These are phyloP conservation scores for Pseudomugil tenellus DNA, from an alignment of 2,797 vertebrate species.

Conservation along the genomic window DNA sequence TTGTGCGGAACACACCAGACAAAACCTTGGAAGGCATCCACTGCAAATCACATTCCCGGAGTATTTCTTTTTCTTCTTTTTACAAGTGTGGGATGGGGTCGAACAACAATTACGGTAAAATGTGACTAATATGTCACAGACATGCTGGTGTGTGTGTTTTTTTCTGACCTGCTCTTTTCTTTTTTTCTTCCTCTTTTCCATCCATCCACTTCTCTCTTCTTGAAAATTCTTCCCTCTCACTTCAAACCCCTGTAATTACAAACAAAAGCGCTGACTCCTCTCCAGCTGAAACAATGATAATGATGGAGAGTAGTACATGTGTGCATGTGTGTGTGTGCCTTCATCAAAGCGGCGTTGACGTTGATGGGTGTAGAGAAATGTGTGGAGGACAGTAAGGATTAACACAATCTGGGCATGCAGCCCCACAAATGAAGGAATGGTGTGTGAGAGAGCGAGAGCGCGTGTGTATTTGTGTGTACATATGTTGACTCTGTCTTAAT, in stretches of 20 bases:
- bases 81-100: constrained; percentile 81
- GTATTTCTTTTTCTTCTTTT: constrained; percentile 75
- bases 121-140: constrained; percentile 87
- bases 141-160: constrained; percentile 74
- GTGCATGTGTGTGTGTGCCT: constrained; percentile 56
- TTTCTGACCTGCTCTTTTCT: constrained; percentile 69
- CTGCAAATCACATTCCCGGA: constrained; percentile 80
- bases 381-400: constrained; percentile 79
- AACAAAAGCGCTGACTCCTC: constrained; percentile 84
- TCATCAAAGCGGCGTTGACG: constrained; percentile 77
- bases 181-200: constrained; percentile 64
- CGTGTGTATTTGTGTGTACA: constrained; percentile 50
- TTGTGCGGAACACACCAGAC: constrained; percentile 81
- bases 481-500: constrained; percentile 74
- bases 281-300: constrained; percentile 84
- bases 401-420: constrained; percentile 80
- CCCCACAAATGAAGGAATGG: constrained; percentile 63
- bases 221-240: constrained; percentile 76
- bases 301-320: constrained; percentile 72
- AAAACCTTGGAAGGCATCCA: constrained; percentile 81
- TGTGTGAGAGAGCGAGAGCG: constrained; percentile 47
- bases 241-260: constrained; percentile 85
- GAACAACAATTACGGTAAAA: constrained; percentile 88
- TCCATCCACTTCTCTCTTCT: constrained; percentile 72
- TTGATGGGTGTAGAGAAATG: constrained; percentile 78